These are phyloP conservation scores for Anarrhichthys ocellatus DNA, from an alignment of 2,113 vertebrate species.

Conservation along the genomic window DNA sequence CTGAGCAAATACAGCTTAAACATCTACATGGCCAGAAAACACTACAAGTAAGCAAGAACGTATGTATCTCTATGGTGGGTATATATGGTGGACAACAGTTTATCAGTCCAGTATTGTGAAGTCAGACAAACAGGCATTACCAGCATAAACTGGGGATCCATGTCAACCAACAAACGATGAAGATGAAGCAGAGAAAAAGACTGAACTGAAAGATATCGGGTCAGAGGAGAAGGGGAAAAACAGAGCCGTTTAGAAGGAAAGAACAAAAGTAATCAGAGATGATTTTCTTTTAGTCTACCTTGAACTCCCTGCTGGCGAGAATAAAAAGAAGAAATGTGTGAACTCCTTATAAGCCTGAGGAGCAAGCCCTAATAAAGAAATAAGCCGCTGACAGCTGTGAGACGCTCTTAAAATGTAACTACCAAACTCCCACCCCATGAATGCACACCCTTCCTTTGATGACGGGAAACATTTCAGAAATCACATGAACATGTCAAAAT, in stretches of 20 bases:
- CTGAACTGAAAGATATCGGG: not conserved
- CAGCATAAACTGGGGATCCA: not conserved
- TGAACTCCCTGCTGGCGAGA: slow-evolving; percentile 14
- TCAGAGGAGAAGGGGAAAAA: slow-evolving; percentile 1
- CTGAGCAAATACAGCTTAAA: not conserved
- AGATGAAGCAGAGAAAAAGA: slow-evolving; percentile 6
- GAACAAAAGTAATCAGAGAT: slow-evolving; percentile 2
- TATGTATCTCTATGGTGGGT: not conserved
- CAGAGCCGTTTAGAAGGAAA: not conserved
- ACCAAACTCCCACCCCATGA: slow-evolving; percentile 17
- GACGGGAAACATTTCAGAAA: slow-evolving; percentile 16
- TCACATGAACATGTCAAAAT: slow-evolving; percentile 25
- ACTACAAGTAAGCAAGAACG: not conserved
- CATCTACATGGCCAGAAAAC: not conserved
- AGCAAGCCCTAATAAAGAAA: slow-evolving; percentile 44
- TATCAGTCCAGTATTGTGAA: not conserved
- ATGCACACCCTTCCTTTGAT: not conserved
- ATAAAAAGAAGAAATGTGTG: slow-evolving; percentile 13
- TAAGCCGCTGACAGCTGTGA: slow-evolving; percentile 39
- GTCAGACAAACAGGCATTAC: slow-evolving; percentile 4
- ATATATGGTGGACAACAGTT: not conserved
- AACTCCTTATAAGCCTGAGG: slow-evolving; percentile 17
- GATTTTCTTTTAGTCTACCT: not conserved
- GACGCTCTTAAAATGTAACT: slow-evolving; percentile 5
- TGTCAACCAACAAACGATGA: not conserved